A percentile compares a stretch with the other conserved stretches of the same genome.
These are phyloP conservation scores for Callinectes sapidus DNA, from an alignment of 2,888 invertebrate species.

Conservation along the genomic window DNA sequence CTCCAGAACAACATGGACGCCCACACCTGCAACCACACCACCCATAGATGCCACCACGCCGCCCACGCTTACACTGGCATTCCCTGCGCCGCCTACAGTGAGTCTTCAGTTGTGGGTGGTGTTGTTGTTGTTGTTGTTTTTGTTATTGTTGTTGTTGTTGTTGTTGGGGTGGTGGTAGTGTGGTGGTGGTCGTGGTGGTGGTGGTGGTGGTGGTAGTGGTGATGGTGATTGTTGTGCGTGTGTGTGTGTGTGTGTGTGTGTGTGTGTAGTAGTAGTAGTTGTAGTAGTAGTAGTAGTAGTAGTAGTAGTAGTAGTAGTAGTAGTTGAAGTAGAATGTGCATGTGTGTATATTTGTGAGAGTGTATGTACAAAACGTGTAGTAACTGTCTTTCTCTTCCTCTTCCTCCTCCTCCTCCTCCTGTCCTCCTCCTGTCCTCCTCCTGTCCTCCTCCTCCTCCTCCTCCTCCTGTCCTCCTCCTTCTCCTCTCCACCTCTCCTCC, in stretches of 20 bases:
- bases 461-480: no score
- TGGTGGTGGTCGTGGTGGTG: background rate
- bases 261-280: background rate
- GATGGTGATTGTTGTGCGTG: background rate
- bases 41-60: constrained; percentile 92
- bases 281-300: no score
- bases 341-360: background rate
- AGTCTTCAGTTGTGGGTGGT: constrained; percentile 76
- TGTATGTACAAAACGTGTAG: no score
- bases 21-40: constrained; percentile 85
- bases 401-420: background rate
- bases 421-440: no score
- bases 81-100: constrained; percentile 91
- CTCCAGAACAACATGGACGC: constrained; percentile 78
- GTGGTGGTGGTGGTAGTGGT: constrained; percentile 14
- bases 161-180: background rate
- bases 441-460: no score
- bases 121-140: background rate
- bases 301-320: no score
- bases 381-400: background rate
- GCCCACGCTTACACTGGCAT: constrained; percentile 93
- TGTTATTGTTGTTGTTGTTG: background rate
- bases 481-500: no score
- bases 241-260: constrained; percentile 13
- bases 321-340: background rate